Evolutionary conservation across 2,888 invertebrate genomes (phyloP), one percentile per base, ranked within the genome.

Genomic region (Amphiduros pacificus): DNA sequence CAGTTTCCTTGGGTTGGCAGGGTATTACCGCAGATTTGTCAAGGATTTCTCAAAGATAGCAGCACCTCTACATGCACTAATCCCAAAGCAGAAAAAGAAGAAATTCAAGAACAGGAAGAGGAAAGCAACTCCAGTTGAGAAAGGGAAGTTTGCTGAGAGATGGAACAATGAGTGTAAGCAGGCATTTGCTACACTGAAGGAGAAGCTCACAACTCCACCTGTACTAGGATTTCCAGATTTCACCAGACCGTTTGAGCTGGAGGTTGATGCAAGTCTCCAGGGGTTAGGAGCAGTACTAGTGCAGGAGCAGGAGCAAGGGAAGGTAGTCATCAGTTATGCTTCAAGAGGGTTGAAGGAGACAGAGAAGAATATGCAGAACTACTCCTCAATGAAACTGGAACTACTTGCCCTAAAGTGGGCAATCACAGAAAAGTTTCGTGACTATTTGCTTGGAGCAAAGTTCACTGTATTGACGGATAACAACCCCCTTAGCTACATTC

Each of bases 11-110:
- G 56, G 63, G 2, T 31, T 61, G 20, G 49, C 56, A 17, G 20
- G 32, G 9, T 63, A 56, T 28, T 61, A 63, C n/a, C 49, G 63
- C 5, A n/a, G 49, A 20, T 61, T 61, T 36, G 41, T 62, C 22
- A 22, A 48, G 11, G 36, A 50, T 14, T 63, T 61, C 32, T 56
- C 53, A 26, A 11, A 29, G 17, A 44, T 57, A 3, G 57, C 57
- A 20, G 50, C 31, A 9, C 50, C 57, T 4, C 22, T 57, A 6
- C 29, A 57, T 50, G 22, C 20, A 3, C n/a, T 44, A 9, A 20
- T 57, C 6, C 28, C 50, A 20, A 26, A 44, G 17, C 2, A 4
- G 11, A 36, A 57, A 20, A 40, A 44, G 44, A 5, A n/a, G 44
- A 5, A 17, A n/a, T n/a, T 6, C n/a, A 5, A 17, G 6, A 44